phyloP scores from a whole-genome alignment of 2,113 vertebrate genomes.

The Ctenomys sociabilis region DNA sequence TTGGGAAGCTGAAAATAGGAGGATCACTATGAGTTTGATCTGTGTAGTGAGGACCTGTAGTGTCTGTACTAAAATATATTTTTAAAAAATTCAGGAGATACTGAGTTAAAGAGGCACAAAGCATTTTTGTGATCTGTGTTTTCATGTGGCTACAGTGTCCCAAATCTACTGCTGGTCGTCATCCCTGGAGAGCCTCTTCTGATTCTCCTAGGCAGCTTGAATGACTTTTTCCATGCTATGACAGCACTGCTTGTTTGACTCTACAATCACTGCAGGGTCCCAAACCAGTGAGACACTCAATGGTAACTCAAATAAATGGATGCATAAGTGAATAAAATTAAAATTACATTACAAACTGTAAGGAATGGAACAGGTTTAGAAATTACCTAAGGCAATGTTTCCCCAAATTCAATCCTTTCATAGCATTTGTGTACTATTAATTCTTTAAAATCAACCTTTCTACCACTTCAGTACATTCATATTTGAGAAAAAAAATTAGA shows the following conservation, averaged over 20 bases:
- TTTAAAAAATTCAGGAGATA: neutral
- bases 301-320: neutral
- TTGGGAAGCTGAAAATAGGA: too few species aligned
- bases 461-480: neutral
- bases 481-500: neutral
- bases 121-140: fast-evolving
- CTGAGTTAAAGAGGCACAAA: neutral
- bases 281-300: neutral
- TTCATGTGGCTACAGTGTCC: neutral
- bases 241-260: neutral
- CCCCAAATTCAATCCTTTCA: neutral
- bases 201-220: neutral
- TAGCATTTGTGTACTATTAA: neutral
- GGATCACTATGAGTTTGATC: too few species aligned
- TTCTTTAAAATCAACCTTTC: neutral
- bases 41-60: too few species aligned
- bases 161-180: neutral
- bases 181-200: neutral
- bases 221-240: neutral
- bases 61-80: too few species aligned
- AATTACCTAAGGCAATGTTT: neutral
- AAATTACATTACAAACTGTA: neutral
- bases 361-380: neutral
- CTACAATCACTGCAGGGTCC: neutral
- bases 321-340: conserved; percentile 12